Conservation (phyloP, 2,113 vertebrate genomes). For the mouse (Mus musculus) region DNA sequence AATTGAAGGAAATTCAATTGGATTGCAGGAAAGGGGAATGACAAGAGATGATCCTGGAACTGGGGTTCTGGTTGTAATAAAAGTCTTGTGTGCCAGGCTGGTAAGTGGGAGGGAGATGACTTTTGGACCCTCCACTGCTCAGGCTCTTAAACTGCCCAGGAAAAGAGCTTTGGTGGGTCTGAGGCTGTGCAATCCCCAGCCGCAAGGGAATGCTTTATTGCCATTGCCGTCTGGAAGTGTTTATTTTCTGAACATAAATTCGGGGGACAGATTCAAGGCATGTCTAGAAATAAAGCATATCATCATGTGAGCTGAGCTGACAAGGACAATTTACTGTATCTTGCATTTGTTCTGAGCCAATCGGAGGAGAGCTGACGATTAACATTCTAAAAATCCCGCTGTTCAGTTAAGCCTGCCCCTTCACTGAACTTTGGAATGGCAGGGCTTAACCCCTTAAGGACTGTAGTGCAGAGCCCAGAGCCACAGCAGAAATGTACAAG, state of each 20-base stretch:
- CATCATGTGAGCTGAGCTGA: slow-evolving; percentile 92
- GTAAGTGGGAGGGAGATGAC: slow-evolving; percentile 52
- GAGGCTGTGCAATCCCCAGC: slow-evolving; percentile 84
- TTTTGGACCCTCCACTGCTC: slow-evolving; percentile 39
- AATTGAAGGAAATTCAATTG: not conserved
- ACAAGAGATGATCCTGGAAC: not conserved
- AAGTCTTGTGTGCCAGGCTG: not conserved
- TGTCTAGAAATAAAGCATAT: slow-evolving; percentile 93
- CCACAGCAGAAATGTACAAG: slow-evolving; percentile 58
- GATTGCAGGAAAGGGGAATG: not conserved
- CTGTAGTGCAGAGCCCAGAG: slow-evolving; percentile 58
- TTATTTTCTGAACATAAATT: slow-evolving; percentile 93
- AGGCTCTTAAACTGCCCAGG: slow-evolving; percentile 77
- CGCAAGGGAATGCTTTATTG: slow-evolving; percentile 90
- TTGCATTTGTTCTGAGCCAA: slow-evolving; percentile 89
- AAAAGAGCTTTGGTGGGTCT: slow-evolving; percentile 81
- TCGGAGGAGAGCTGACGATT: slow-evolving; percentile 88
- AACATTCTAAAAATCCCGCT: slow-evolving; percentile 89
- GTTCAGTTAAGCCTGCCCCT: slow-evolving; percentile 87
- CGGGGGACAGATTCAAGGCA: slow-evolving; percentile 92
- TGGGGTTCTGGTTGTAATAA: not conserved
- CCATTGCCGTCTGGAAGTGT: slow-evolving; percentile 91
- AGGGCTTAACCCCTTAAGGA: slow-evolving; percentile 87
- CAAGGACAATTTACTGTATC: slow-evolving; percentile 92
- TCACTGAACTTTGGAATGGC: slow-evolving; percentile 89